Evolutionary conservation across 2,113 vertebrate genomes (phyloP).

Genomic region (Hippocampus zosterae): DNA sequence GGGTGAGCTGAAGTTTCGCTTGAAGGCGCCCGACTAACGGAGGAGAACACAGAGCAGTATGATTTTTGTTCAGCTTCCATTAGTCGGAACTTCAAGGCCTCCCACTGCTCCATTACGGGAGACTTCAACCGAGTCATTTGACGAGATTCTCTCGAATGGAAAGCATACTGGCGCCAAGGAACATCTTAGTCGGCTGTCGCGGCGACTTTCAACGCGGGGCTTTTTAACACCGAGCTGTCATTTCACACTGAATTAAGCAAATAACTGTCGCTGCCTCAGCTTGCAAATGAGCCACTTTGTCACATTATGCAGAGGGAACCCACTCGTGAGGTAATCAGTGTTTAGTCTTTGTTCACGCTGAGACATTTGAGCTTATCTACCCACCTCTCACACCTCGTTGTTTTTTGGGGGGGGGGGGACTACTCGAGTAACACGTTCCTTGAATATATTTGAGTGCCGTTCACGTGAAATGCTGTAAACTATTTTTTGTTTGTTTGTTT

Average conservation of each 20-base stretch:
- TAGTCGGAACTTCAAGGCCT: constrained; percentile 15
- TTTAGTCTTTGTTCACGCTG: neutral
- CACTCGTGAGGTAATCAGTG: neutral
- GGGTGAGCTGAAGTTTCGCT: constrained; percentile 88
- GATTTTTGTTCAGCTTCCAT: constrained; percentile 23
- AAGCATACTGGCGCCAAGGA: neutral
- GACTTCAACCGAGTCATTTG: constrained; percentile 5
- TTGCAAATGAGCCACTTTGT: constrained; percentile 44
- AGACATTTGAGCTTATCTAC: neutral
- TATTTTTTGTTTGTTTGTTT: too few relatives aligned
- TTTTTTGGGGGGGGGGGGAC: neutral
- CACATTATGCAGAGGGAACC: constrained; percentile 11
- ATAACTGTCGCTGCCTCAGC: constrained; percentile 26
- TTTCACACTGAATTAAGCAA: constrained; percentile 60
- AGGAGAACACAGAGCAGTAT: constrained; percentile 30
- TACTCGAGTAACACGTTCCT: constrained; percentile 10
- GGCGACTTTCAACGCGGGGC: neutral
- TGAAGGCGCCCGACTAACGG: constrained; percentile 81
- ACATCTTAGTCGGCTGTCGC: neutral
- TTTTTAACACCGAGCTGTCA: constrained; percentile 13
- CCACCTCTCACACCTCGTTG: constrained; percentile 6
- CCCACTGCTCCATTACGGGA: constrained; percentile 1
- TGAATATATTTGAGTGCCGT: constrained; percentile 5
- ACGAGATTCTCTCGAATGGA: neutral
- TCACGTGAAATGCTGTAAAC: too few relatives aligned